Base-by-base conservation (phyloP, 2,888 invertebrate genomes). In the Andrena camellia region DNA sequence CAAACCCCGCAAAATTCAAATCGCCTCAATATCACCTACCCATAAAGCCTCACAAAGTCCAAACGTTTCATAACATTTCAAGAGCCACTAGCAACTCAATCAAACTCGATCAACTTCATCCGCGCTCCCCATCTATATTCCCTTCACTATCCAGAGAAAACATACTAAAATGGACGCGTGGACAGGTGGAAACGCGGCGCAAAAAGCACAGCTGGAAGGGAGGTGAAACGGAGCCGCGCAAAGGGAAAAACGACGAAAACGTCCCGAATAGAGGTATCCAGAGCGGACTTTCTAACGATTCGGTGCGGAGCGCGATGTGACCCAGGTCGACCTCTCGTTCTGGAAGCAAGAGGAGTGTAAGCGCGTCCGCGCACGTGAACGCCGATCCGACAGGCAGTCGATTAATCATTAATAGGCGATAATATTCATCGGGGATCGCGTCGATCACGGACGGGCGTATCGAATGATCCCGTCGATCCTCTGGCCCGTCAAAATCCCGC, bases 241-340 rank as follows among this genome's bases (percentile, higher is more conserved):
- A 17, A 29, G 35, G 69, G 35, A 48, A 66, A 67, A 70, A 77
- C 33, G 52, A 79, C 48, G 33, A 63, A 67, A 68, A 54, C 54
- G 62, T 67, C 54, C n/a, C 13, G 59, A 54, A 71, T 69, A 63
- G 63, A 71, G 42, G 76, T 68, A 82, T 75, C 57, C 69, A 70
- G 78, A 80, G 76, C 88, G 72, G 88, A 92, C 93, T 93, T 93
- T 93, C 93, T 93, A 92, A 93, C 93, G 91, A 91, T 90, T 90
- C 89, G 91, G 90, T 84, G 89, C 89, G 87, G 89, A 89, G 88
- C 90, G 90, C 91, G 92, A 92, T 89, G 86, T 87, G 90, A 92
- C 91, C 92, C 82, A 67, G 63, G 74, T 50, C 85, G 90, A 92
- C 91, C 91, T 87, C 89, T 86, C 87, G 87, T 90, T 88, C 86